These are phyloP conservation scores for Meloidogyne hapla DNA, from an alignment of 1,140 invertebrate genomes.

Conservation along the genomic window DNA sequence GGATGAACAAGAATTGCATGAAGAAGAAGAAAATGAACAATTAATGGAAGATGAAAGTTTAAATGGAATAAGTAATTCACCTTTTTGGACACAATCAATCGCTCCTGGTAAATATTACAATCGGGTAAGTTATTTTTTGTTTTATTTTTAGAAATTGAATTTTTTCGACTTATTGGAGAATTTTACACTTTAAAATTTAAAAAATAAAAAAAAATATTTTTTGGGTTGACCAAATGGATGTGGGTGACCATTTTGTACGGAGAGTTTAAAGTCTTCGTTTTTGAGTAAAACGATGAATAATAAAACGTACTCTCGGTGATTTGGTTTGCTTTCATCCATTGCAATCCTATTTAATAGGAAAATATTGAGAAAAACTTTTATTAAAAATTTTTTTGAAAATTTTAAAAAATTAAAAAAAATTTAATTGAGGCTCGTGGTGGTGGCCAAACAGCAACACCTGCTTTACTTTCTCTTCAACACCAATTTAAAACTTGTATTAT, in stretches of 20 bases:
- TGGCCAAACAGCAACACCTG: constrained; percentile 20
- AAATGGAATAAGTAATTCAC: constrained; percentile 28
- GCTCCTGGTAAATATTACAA: constrained; percentile 39
- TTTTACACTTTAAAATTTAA: too few relatives aligned
- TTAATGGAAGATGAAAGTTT: constrained; percentile 1
- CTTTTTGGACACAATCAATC: constrained; percentile 36
- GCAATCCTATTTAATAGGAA: neutral
- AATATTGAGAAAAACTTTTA: too few relatives aligned
- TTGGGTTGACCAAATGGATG: neutral
- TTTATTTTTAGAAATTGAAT: too few relatives aligned
- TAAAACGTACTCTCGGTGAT: neutral
- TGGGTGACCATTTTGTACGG: neutral
- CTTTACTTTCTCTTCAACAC: constrained; percentile 20
- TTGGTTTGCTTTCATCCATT: neutral
- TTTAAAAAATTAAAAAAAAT: constrained; percentile 1
- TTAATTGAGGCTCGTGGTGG: constrained; percentile 23
- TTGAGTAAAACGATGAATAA: neutral
- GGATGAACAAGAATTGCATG: constrained; percentile 6
- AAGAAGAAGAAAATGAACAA: constrained; percentile 17
- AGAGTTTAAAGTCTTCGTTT: constrained; percentile 18
- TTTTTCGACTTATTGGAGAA: too few relatives aligned
- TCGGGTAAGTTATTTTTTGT: constrained; percentile 25
- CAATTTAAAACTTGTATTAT: constrained; percentile 21
- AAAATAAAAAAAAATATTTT: neutral
- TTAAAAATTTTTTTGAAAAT: neutral